Base-by-base conservation (phyloP, 92 coral and sea anemone genomes). In the Bergia puertoricense region DNA sequence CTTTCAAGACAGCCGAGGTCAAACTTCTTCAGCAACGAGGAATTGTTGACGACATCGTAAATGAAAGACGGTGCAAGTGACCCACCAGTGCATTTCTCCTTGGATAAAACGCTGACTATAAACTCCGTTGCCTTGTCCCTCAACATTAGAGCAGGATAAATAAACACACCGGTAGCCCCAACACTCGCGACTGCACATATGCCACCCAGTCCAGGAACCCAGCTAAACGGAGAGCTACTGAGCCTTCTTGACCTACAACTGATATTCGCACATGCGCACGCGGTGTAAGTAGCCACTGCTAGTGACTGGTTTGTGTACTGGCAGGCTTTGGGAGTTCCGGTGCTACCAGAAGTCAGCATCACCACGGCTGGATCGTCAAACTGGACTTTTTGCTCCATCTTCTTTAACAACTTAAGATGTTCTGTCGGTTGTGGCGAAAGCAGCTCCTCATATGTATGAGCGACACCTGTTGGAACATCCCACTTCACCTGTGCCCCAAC, bases 241-340 rank as follows among this genome's bases (percentile, higher is more conserved):
- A 83, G 44, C 2, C 1, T 7, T 40, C 87, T 46, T 20, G 79
- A 44, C 15, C 71, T 48, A 56, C 13, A 5, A 11, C 3, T 23
- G 6, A 69, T 11, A 13, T 48, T 83, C 78, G 46, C 1, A 40
- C 40, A 22, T 22, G 18, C 18, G 86, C 40, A 13, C 8, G 16
- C 22, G 72, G 16, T 66, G 14, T 36, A 42, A 38, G 23, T 2
- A 23, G 65, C 87, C 18, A 69, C 67, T 18, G 40, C 78, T 16
- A 83, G 5, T 45, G 87, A 46, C n/a, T 83, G 87, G 78, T 83
- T 69, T 3, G 87, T 68, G 67, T n/a, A 46, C 37, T 68, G 87
- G 36, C 68, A 45, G 2, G 38, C 39, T 44, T 83, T 83, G 36
- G 87, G 67, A 45, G 6, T n/a, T 37, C 87, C 87, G 3, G 78